phyloP scores from a whole-genome alignment of 2,797 vertebrate species.

The Stomatorhinus walkeri region DNA sequence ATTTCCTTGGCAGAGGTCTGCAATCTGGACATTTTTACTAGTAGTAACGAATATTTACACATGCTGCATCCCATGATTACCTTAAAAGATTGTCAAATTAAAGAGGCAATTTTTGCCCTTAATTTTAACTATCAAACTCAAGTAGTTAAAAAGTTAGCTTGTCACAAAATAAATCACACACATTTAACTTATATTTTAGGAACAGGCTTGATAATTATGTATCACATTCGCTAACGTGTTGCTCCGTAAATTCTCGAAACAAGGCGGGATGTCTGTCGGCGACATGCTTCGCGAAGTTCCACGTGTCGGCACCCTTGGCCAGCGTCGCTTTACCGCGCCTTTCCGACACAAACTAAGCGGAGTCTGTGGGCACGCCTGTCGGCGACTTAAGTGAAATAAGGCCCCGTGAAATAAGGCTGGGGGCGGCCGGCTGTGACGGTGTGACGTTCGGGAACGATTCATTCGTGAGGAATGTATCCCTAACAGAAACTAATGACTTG shows the following conservation, averaged over 20 bases:
- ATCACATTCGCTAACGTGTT: background rate
- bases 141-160: background rate
- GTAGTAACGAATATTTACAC: background rate
- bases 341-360: background rate
- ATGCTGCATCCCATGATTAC: background rate
- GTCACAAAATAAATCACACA: background rate
- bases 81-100: background rate
- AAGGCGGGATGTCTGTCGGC: background rate
- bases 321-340: background rate
- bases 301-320: background rate
- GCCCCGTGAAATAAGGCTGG: background rate
- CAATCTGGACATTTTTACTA: background rate
- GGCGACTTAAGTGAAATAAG: too few species aligned
- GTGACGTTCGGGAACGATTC: background rate
- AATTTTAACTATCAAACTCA: background rate
- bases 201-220: background rate
- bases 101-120: background rate
- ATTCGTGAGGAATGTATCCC: background rate
- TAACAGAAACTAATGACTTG: background rate
- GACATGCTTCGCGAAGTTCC: background rate
- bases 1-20: background rate
- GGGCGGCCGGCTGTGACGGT: background rate
- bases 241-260: background rate
- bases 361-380: background rate
- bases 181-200: background rate